A percentile compares a stretch with the other conserved stretches of the same genome.
phyloP scores from a whole-genome alignment of 2,888 invertebrate species.

The Sussaba pulchella region DNA sequence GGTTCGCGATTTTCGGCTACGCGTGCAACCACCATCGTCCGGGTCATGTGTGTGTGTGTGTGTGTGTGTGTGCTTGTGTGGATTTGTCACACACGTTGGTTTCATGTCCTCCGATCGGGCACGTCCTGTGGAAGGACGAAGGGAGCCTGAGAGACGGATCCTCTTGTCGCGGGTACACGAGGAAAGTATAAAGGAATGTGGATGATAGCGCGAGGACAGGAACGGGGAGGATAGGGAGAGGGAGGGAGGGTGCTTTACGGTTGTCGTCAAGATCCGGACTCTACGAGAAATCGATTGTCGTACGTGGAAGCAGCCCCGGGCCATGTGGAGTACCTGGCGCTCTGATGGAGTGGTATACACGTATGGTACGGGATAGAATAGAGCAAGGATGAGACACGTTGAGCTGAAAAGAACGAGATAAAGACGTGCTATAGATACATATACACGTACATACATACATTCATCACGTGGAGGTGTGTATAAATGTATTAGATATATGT shows the following conservation, averaged over 20 bases:
- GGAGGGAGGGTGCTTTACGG: constrained; percentile 13
- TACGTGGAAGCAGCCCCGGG: constrained; percentile 54
- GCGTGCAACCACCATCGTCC: too few species aligned
- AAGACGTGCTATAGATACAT: constrained; percentile 33
- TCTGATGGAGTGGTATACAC: constrained; percentile 24
- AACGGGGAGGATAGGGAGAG: too few species aligned
- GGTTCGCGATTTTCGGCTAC: constrained; percentile 41
- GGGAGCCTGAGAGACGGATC: constrained; percentile 6
- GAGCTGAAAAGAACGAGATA: constrained; percentile 43
- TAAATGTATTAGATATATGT: too few species aligned
- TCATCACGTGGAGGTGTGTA: too few species aligned
- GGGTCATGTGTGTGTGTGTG: background rate
- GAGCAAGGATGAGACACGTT: constrained; percentile 44
- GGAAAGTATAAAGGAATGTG: constrained; percentile 53
- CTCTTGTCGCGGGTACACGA: constrained; percentile 30
- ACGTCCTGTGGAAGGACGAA: background rate
- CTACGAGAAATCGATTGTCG: constrained; percentile 65
- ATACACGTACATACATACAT: constrained; percentile 6
- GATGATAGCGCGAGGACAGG: constrained; percentile 48
- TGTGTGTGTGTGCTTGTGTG: background rate
- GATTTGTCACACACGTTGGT: background rate
- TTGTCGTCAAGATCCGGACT: constrained; percentile 61
- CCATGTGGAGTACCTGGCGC: constrained; percentile 17
- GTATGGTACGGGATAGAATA: constrained; percentile 30
- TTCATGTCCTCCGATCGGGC: background rate